Evolutionary conservation across 53 echinoderm and acorn worm genomes (phyloP), one percentile per base, ranked within the genome.

Genomic region (Patiria pectinifera): DNA sequence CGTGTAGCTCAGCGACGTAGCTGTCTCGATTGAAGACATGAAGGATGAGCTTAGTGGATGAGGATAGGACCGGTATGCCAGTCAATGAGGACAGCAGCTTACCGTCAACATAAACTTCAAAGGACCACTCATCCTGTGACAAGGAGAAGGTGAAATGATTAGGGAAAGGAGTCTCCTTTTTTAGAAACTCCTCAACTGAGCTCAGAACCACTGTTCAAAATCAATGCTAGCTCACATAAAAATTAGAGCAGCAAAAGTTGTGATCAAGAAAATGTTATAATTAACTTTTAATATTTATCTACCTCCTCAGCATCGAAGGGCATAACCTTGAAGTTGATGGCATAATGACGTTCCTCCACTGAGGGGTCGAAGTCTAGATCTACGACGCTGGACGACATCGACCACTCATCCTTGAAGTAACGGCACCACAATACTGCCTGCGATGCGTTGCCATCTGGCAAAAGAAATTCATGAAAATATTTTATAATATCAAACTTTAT

Each of bases 311-410:
- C 35, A 86, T 80, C 85, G 49, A 82, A 78, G 26, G 87, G 82
- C 16, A 44, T 75, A 18, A 82, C 88, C 63, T 53, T 87, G 44
- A 94, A 71, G 11, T 62, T 18, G 70, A 94, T 14, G n/a, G 81
- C 48, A 76, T 94, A 94, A 47, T 86, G 79, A 88, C 80, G 94
- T 62, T 87, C 79, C 49, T 92, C 92, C 12, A 71, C 46, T n/a
- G 92, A 86, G 2, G 94, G 94, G 62, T 94, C 92, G 92, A 92
- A 94, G 59, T 92, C 87, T 61, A 94, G 53, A 12, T 87, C 63
- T 7, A 85, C 82, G 24, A 53, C 6, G 45, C 71, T 25, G 48
- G 92, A 88, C 4, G 62, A 15, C 66, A 84, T 74, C 11, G 44
- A 45, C 43, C 60, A 63, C 4, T 44, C 84, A 76, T 89, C 93